Percentiles rank a stretch among this genome's conserved stretches.
phyloP scores from a whole-genome alignment of 1,140 invertebrate genomes.

The Drosophila nannoptera region DNA sequence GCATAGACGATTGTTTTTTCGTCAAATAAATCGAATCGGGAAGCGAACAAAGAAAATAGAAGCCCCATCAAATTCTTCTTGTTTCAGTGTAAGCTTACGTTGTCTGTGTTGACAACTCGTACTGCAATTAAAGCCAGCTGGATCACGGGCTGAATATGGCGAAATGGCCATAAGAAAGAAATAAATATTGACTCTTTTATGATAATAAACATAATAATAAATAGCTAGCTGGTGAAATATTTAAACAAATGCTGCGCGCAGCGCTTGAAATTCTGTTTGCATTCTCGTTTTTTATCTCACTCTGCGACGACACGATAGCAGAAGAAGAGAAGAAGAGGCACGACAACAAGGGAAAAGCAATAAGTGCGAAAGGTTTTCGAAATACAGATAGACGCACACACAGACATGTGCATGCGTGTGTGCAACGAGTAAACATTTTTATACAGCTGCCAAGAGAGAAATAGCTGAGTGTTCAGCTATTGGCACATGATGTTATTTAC shows the following conservation, averaged over 20 bases:
- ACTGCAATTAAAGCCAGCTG: background rate
- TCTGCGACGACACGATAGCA: slow-evolving; percentile 2
- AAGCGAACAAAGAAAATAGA: too few relatives aligned
- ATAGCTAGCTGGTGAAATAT: slow-evolving; percentile 43
- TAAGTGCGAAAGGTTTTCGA: slow-evolving; percentile 15
- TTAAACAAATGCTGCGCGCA: slow-evolving; percentile 44
- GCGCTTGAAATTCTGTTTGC: slow-evolving; percentile 34
- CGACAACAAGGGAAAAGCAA: slow-evolving; percentile 10
- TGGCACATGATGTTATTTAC: slow-evolving; percentile 2
- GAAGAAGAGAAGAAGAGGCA: slow-evolving; percentile 1
- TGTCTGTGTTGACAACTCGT: slow-evolving; percentile 13
- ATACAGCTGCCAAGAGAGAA: background rate
- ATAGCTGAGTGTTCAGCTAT: background rate
- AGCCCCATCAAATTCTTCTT: too few relatives aligned
- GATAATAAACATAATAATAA: slow-evolving; percentile 28
- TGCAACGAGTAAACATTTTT: slow-evolving; percentile 4
- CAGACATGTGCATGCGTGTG: background rate
- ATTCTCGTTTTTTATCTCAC: slow-evolving; percentile 24
- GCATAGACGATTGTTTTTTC: too few relatives aligned
- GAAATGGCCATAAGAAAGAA: slow-evolving; percentile 25
- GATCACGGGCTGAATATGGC: slow-evolving; percentile 13
- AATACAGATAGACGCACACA: background rate
- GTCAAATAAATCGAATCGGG: too few relatives aligned
- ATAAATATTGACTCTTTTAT: slow-evolving; percentile 50
- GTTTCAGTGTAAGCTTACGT: slow-evolving; percentile 8